These are phyloP conservation scores for Aramus guarauna DNA, from an alignment of 2,113 vertebrate species.

Conservation along the genomic window DNA sequence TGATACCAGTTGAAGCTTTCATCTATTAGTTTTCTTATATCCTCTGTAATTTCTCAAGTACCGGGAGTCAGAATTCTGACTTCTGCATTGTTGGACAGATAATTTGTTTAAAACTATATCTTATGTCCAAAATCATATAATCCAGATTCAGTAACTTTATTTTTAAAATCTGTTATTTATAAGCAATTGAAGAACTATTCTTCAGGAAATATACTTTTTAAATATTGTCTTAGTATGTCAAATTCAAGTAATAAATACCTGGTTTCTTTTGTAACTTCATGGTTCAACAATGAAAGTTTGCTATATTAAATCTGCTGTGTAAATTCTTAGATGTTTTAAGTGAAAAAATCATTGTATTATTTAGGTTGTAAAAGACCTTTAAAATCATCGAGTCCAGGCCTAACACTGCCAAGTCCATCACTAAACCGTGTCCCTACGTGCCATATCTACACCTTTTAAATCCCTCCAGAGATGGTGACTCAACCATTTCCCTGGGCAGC, in stretches of 20 bases:
- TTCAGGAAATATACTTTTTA: neutral
- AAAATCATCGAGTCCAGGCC: neutral
- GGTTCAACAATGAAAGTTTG: neutral
- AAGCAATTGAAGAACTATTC: neutral
- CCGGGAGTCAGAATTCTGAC: neutral
- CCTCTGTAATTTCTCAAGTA: neutral
- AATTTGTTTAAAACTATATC: neutral
- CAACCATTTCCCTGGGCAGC: neutral
- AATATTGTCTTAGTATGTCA: neutral
- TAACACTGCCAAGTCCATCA: neutral
- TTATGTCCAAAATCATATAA: neutral
- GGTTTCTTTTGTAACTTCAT: neutral
- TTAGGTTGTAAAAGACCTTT: neutral
- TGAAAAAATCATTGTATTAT: neutral
- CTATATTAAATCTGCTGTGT: neutral
- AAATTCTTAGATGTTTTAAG: neutral
- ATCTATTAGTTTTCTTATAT: neutral
- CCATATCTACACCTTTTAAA: neutral
- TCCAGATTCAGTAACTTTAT: neutral
- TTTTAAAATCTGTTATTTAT: neutral
- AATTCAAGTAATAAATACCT: neutral
- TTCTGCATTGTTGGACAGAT: neutral
- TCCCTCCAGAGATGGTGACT: neutral
- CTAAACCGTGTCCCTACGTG: neutral
- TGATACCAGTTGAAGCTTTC: neutral